phyloP scores from a whole-genome alignment of 2,888 invertebrate genomes.

The Athetis lepigone region DNA sequence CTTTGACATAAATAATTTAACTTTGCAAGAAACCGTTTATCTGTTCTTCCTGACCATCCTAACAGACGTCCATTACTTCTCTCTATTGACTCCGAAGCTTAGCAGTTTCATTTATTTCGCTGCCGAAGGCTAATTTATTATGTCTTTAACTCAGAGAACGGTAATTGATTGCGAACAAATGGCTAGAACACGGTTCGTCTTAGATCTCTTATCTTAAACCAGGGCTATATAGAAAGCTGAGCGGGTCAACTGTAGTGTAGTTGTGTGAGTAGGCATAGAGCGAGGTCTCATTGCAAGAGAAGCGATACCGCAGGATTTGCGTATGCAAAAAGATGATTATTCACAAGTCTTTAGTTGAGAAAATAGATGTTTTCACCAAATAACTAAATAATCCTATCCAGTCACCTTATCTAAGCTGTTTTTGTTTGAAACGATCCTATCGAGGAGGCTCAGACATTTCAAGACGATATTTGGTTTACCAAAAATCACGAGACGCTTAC shows the following conservation, averaged over 20 bases:
- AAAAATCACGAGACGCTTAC: constrained; percentile 37
- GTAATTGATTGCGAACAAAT: constrained; percentile 52
- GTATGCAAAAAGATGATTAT: too few relatives aligned
- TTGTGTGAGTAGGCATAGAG: background rate
- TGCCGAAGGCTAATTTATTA: constrained; percentile 45
- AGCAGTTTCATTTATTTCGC: constrained; percentile 38
- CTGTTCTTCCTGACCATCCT: constrained; percentile 2
- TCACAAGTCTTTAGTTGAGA: background rate
- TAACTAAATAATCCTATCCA: constrained; percentile 31
- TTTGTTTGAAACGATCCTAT: constrained; percentile 42
- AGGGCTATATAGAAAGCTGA: background rate
- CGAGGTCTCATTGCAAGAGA: background rate
- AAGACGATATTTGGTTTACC: constrained; percentile 43
- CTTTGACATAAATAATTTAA: background rate
- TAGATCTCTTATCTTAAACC: constrained; percentile 9
- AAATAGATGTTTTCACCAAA: constrained; percentile 26
- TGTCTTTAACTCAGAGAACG: constrained; percentile 34
- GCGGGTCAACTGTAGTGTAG: background rate
- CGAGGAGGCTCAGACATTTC: constrained; percentile 19
- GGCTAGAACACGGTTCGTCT: constrained; percentile 12
- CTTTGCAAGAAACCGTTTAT: background rate
- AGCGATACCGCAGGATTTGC: background rate
- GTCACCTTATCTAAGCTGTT: constrained; percentile 37
- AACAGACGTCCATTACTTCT: constrained; percentile 31
- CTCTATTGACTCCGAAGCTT: constrained; percentile 23